Conservation (phyloP, 2,797 vertebrate genomes). For the Amazonetta brasiliensis region DNA sequence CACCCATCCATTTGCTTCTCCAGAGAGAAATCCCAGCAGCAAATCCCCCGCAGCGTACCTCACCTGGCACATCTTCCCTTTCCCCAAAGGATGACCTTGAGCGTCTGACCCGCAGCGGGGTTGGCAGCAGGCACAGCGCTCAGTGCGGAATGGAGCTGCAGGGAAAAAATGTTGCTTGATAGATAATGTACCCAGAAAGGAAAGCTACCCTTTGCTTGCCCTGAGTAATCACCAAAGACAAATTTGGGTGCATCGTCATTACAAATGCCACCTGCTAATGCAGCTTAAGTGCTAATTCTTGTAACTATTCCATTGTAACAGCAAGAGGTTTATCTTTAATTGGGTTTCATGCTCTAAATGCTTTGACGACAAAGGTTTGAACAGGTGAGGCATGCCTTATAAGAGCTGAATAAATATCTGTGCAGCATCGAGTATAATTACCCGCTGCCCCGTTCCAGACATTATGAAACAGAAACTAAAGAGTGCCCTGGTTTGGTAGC, state of each 20-base stretch:
- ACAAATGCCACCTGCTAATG: conserved; percentile 57
- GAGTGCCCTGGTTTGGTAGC: not conserved
- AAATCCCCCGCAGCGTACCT: not conserved
- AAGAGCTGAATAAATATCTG: conserved; percentile 12
- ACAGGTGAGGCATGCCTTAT: conserved; percentile 64
- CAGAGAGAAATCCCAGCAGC: not conserved
- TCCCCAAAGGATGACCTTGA: not conserved
- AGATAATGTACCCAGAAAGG: not conserved
- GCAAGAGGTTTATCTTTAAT: conserved; percentile 72
- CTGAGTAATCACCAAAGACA: conserved; percentile 49
- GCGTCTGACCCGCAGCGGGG: accelerated
- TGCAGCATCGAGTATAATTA: not conserved
- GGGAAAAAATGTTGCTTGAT: not conserved
- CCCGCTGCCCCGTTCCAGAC: not conserved
- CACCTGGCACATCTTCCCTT: not conserved
- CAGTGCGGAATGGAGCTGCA: not conserved
- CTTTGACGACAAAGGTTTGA: conserved; percentile 65
- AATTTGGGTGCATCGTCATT: conserved; percentile 47
- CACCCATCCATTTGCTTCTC: not conserved
- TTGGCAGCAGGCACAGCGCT: not conserved
- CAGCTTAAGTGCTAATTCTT: conserved; percentile 74
- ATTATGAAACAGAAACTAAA: not conserved
- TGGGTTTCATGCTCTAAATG: conserved; percentile 77
- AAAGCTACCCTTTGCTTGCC: not conserved
- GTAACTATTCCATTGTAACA: conserved; percentile 63